A percentile compares a stretch with the other conserved stretches of the same genome.
phyloP scores from a whole-genome alignment of 2,797 vertebrate genomes.

The Sarcophilus harrisii region DNA sequence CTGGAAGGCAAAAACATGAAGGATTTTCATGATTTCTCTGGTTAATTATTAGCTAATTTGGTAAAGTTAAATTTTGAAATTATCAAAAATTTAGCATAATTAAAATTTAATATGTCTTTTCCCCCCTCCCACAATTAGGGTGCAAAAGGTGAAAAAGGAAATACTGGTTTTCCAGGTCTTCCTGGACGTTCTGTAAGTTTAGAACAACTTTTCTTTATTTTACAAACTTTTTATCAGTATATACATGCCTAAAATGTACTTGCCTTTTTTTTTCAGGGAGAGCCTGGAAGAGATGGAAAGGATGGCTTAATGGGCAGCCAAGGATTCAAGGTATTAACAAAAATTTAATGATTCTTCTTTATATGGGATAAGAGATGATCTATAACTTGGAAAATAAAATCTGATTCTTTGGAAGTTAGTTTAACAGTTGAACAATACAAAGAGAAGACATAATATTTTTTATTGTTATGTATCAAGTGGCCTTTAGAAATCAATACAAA shows the following conservation, averaged over 20 bases:
- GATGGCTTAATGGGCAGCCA: constrained; percentile 90
- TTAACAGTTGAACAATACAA: neutral
- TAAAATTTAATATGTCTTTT: neutral
- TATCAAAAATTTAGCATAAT: neutral
- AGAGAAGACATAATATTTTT: neutral
- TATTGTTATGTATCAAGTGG: neutral
- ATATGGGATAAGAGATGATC: neutral
- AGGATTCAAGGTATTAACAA: constrained; percentile 92
- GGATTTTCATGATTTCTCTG: neutral
- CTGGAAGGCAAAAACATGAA: neutral
- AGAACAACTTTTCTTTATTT: constrained; percentile 12
- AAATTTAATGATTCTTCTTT: constrained; percentile 29
- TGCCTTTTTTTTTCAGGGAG: constrained; percentile 87
- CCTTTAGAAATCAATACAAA: neutral
- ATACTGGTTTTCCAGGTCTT: constrained; percentile 89
- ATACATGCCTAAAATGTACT: constrained; percentile 25
- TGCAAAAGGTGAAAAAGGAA: constrained; percentile 92
- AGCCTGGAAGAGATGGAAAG: constrained; percentile 92
- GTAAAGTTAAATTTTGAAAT: neutral
- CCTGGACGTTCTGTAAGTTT: constrained; percentile 91
- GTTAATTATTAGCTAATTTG: constrained; percentile 19
- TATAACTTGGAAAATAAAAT: neutral
- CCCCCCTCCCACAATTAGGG: constrained; percentile 87
- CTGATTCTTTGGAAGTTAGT: neutral
- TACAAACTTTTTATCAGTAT: constrained; percentile 4